A percentile compares a stretch with the other conserved stretches of the same genome.
These are phyloP conservation scores for Setipinna tenuifilis DNA, from an alignment of 2,797 vertebrate genomes.

Conservation along the genomic window DNA sequence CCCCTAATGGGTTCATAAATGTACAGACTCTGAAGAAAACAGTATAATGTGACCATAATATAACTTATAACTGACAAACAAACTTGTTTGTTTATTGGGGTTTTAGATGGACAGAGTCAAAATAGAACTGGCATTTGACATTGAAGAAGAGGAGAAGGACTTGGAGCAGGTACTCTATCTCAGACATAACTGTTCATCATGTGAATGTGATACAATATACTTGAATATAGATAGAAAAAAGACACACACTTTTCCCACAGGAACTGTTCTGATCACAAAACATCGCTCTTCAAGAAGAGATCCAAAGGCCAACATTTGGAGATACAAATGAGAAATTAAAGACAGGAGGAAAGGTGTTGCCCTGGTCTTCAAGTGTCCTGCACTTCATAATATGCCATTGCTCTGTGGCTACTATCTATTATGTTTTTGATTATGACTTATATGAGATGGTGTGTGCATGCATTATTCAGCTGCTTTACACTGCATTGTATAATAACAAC, in stretches of 20 bases:
- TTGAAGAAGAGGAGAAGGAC: slow-evolving; percentile 60
- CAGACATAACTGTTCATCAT: neutral
- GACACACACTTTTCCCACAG: slow-evolving; percentile 55
- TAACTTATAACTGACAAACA: neutral
- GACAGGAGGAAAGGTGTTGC: neutral
- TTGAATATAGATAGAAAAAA: neutral
- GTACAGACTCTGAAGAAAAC: neutral
- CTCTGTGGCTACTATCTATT: neutral
- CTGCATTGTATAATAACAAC: no score
- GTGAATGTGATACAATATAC: neutral
- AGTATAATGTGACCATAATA: neutral
- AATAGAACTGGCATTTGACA: slow-evolving; percentile 54
- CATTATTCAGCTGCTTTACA: neutral
- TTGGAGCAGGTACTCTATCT: slow-evolving; percentile 66
- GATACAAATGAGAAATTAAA: slow-evolving; percentile 31
- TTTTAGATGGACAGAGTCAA: slow-evolving; percentile 57
- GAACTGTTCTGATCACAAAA: slow-evolving; percentile 60
- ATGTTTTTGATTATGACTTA: neutral
- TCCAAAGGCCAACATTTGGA: neutral
- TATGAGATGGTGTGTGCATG: neutral
- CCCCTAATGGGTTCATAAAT: neutral
- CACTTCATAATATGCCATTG: neutral
- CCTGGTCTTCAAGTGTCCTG: no score
- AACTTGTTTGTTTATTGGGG: slow-evolving; percentile 43
- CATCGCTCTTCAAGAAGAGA: slow-evolving; percentile 26